These are phyloP conservation scores for Lasiurus borealis DNA, from an alignment of 2,113 vertebrate species.

Conservation along the genomic window DNA sequence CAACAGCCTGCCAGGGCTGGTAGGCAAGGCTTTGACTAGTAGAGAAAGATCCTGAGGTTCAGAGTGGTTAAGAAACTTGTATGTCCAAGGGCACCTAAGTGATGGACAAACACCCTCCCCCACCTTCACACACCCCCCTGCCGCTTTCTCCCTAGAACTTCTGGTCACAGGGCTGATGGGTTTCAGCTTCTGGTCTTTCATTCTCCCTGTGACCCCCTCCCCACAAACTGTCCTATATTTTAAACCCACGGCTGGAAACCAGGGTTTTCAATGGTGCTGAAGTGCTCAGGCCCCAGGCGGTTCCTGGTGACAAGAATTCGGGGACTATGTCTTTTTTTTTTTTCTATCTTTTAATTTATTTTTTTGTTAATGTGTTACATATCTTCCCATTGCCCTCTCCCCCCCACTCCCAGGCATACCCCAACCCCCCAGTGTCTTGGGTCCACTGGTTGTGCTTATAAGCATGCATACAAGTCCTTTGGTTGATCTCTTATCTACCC, in stretches of 20 bases:
- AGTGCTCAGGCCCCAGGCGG: not conserved
- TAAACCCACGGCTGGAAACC: not conserved
- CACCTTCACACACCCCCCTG: not conserved
- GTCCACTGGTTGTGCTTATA: too few species aligned
- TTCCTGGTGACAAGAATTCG: not conserved
- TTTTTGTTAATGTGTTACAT: too few species aligned
- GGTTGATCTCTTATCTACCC: too few species aligned
- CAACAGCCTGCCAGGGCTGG: not conserved
- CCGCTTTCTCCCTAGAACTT: not conserved
- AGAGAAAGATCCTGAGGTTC: not conserved
- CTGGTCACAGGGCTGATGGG: rapidly evolving
- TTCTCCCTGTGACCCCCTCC: not conserved
- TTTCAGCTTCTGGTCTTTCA: not conserved
- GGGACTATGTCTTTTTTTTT: not conserved
- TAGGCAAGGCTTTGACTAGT: rapidly evolving
- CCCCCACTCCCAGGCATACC: too few species aligned
- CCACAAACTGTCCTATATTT: not conserved
- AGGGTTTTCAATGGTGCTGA: not conserved
- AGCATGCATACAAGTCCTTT: too few species aligned
- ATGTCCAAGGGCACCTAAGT: not conserved
- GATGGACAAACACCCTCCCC: too few species aligned
- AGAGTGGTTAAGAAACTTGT: not conserved
- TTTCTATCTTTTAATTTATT: too few species aligned
- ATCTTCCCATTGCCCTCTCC: too few species aligned
- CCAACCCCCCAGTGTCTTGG: too few species aligned